phyloP scores from a whole-genome alignment of 2,888 invertebrate species.

The Gryllus longicercus region DNA sequence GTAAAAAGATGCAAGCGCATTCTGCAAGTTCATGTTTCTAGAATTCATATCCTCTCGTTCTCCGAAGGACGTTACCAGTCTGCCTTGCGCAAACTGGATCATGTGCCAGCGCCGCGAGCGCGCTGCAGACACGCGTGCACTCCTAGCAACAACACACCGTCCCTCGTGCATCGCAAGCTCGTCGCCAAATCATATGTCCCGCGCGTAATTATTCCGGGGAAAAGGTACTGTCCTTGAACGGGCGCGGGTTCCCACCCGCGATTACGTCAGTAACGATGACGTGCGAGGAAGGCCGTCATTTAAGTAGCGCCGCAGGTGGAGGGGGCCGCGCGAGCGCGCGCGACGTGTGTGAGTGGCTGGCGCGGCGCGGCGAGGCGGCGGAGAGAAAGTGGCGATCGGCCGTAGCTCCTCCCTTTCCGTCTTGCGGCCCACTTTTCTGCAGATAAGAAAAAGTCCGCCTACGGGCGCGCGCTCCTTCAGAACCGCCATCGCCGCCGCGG shows the following conservation, averaged over 20 bases:
- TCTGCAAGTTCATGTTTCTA: no score
- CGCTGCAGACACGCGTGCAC: no score
- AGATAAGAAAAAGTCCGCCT: neutral
- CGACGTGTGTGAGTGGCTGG: neutral
- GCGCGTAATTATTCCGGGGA: neutral
- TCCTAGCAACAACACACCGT: no score
- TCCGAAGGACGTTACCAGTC: no score
- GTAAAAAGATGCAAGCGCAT: no score
- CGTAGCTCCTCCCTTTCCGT: neutral
- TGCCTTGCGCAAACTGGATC: no score
- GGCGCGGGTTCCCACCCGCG: neutral
- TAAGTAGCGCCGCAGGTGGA: neutral
- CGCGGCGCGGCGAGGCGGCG: neutral
- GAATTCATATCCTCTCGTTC: no score
- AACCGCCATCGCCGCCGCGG: neutral
- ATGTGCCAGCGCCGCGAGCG: no score
- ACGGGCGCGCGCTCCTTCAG: neutral
- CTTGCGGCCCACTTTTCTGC: neutral
- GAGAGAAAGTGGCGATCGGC: neutral
- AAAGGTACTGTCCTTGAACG: neutral
- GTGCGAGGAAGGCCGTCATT: neutral
- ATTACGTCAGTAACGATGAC: neutral
- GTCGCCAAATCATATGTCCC: no score
- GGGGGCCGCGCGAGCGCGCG: neutral
- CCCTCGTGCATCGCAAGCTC: no score